Percentiles rank a stretch among this genome's conserved stretches.
Conservation (phyloP, 2,113 vertebrate genomes). For the Eptesicus fuscus region DNA sequence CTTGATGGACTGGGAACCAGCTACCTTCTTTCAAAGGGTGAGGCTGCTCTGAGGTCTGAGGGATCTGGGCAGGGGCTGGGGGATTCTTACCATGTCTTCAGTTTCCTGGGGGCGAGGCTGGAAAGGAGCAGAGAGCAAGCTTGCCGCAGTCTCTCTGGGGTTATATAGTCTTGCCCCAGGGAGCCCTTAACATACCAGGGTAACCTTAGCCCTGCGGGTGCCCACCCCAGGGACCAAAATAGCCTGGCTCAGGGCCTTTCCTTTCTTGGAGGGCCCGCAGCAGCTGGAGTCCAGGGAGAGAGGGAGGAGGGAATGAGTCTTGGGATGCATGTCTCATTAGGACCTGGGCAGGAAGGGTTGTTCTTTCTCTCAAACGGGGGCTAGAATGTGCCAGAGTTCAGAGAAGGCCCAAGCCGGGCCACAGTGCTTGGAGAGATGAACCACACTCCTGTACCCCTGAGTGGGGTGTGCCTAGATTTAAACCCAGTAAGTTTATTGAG, state of each 20-base stretch:
- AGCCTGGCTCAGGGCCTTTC: constrained; percentile 66
- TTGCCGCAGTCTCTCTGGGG: constrained; percentile 48
- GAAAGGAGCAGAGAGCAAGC: constrained; percentile 57
- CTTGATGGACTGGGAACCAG: background rate
- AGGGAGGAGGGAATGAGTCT: constrained; percentile 45
- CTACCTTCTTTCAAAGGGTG: background rate
- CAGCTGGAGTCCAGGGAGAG: constrained; percentile 59
- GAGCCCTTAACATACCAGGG: constrained; percentile 60
- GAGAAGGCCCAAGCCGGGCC: background rate
- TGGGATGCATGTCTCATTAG: background rate
- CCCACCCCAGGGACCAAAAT: constrained; percentile 78
- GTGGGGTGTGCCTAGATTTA: background rate
- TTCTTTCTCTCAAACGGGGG: background rate
- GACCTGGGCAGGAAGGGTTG: constrained; percentile 20
- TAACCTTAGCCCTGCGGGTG: constrained; percentile 77
- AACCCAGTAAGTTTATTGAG: background rate
- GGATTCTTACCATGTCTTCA: constrained; percentile 73
- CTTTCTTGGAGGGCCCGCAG: constrained; percentile 78
- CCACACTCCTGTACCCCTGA: background rate
- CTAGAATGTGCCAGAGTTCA: background rate
- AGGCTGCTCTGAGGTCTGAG: background rate
- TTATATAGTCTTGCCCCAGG: constrained; percentile 76
- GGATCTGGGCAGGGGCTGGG: background rate
- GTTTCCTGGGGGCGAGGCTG: constrained; percentile 58
- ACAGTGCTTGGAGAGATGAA: background rate